Conservation (phyloP, 1,140 invertebrate genomes). For the Danaus plexippus region DNA sequence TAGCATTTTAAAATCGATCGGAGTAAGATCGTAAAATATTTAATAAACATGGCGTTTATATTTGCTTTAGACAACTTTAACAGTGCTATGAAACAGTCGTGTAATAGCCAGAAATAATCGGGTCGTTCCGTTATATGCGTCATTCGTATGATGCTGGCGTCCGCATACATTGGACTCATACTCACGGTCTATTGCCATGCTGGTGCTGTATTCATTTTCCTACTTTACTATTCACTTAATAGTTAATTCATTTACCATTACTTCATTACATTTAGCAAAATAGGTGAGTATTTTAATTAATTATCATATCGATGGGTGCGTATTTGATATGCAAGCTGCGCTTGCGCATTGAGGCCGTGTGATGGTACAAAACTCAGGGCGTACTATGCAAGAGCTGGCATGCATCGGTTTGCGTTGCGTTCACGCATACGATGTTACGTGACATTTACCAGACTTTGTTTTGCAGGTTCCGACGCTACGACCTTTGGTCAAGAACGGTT, state of each 20-base stretch:
- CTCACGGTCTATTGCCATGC: conserved; percentile 55
- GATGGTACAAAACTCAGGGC: conserved; percentile 25
- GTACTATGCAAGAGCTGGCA: background rate
- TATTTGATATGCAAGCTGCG: conserved; percentile 33
- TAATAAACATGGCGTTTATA: conserved; percentile 65
- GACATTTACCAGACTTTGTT: too few relatives aligned
- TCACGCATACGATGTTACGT: too few relatives aligned
- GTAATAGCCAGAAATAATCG: conserved; percentile 70
- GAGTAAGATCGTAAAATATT: conserved; percentile 68
- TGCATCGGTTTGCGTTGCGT: too few relatives aligned
- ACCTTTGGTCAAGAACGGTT: too few relatives aligned
- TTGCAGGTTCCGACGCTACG: too few relatives aligned
- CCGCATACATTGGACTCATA: conserved; percentile 34
- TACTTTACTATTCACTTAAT: conserved; percentile 48
- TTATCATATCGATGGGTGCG: conserved; percentile 39
- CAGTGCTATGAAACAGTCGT: conserved; percentile 71
- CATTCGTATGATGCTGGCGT: conserved; percentile 61
- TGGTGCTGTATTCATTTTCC: conserved; percentile 40
- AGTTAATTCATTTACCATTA: conserved; percentile 52
- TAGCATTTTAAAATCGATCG: conserved; percentile 67
- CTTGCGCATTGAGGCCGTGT: conserved; percentile 23
- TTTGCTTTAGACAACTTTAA: conserved; percentile 67
- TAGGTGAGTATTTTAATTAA: conserved; percentile 41
- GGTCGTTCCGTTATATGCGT: conserved; percentile 65
- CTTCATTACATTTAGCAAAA: conserved; percentile 51